Conservation (phyloP, 2,797 vertebrate genomes). For the Catostomus latipinnis region DNA sequence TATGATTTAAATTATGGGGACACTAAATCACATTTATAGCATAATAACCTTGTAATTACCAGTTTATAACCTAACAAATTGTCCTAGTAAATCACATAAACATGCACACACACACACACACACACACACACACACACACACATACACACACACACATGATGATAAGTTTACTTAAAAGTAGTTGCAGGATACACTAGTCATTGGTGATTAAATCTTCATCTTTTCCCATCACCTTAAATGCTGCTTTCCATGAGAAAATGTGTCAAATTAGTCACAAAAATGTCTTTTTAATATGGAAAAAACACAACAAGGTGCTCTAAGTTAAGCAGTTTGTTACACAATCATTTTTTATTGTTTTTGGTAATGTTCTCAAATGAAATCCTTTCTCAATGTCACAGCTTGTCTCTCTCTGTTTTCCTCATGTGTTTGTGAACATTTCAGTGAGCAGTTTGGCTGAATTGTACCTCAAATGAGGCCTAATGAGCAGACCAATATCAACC, state of each 20-base stretch:
- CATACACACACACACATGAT: neutral
- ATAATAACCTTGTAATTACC: too few relatives aligned
- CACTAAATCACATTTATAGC: too few relatives aligned
- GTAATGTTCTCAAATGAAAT: constrained; percentile 54
- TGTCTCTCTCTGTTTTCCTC: constrained; percentile 65
- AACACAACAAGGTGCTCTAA: constrained; percentile 63
- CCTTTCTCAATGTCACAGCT: constrained; percentile 65
- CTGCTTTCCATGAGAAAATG: constrained; percentile 56
- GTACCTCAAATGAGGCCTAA: constrained; percentile 36
- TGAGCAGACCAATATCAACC: constrained; percentile 27
- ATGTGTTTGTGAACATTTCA: constrained; percentile 43
- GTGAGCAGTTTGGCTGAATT: constrained; percentile 15
- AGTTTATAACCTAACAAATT: too few relatives aligned
- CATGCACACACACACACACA: too few relatives aligned
- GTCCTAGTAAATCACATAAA: too few relatives aligned
- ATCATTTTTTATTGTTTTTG: constrained; percentile 60
- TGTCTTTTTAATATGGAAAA: constrained; percentile 72
- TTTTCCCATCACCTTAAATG: constrained; percentile 64
- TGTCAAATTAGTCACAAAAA: constrained; percentile 64
- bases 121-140: too few relatives aligned
- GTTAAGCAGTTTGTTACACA: constrained; percentile 61
- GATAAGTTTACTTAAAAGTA: neutral
- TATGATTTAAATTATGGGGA: too few relatives aligned
- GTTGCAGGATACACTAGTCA: constrained; percentile 42
- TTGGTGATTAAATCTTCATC: constrained; percentile 58